Evolutionary conservation across 2,113 vertebrate species (phyloP), one percentile per base, ranked within the genome.

Genomic region (Tauraco erythrolophus): DNA sequence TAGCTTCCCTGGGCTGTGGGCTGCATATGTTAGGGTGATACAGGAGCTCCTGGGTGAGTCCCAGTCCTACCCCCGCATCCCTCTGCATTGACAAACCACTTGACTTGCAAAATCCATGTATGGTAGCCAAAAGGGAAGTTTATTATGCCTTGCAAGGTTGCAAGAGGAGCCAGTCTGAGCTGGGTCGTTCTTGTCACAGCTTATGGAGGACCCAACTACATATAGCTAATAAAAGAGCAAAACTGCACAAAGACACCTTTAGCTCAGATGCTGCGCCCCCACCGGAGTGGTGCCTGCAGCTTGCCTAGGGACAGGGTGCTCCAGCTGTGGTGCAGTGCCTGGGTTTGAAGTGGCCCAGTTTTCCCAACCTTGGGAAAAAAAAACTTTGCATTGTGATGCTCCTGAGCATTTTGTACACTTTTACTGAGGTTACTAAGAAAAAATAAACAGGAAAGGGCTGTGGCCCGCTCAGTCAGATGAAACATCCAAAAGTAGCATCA

Each of bases 191-290:
- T 56, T 23, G 25, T 62, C 51, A 71, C n/a, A 50, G 50, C 8
- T 58, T 37, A 45, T 7, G 37, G 35, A 61, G 23, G 39, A 92
- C 21, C 15, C 35, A 68, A 3, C 11, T 30, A 31, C 10, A 7
- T 3, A 24, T 0, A 51, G n/a, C 3, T 72, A 54, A 68, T 19
- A 27, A 56, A 41, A 14, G 0, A 78, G 21, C 19, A 92, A 54
- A 19, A n/a, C 23, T 31, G 39, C 58, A 31, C 7, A 37, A 14
- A 70, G n/a, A 19, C 25, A 43, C 30, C n/a, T 54, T 50, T 25
- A 45, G 30, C 10, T 14, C 24, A 35, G 3, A 7, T 43, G 45
- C 33, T 77, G n/a, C 19, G 66, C 19, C 10, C 14, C 14, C 0
- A 1, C 33, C 10, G 1, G 9, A 13, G 13, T 8, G 10, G 27